Base-by-base conservation (phyloP, 2,888 invertebrate species). In the Eupeodes latifasciatus region DNA sequence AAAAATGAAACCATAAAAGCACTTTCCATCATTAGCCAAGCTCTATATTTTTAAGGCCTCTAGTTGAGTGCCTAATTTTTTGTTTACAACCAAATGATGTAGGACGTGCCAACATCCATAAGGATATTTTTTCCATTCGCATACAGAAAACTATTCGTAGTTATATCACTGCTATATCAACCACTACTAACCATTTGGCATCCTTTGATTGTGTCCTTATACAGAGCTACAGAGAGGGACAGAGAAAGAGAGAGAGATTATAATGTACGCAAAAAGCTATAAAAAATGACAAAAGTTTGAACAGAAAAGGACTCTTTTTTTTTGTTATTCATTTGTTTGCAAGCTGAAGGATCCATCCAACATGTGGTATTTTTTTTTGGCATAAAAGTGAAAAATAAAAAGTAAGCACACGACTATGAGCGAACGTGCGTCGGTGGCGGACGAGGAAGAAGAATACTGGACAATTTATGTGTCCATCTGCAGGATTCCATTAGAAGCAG, bases 391-490 rank as follows among this genome's bases (percentile, higher is more conserved):
- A 62, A 72, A 62, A 76, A 67, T 59, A 72, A 72, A 76, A 78
- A 77, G 14, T 34, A n/a, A 47, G 51, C 44, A 64, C 9, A 40
- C 40, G 40, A 40, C 40, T 5, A 40, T 6, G 40, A 40, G 1
- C 5, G 40, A 40, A 9, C 2, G 3, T 27, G 1, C 2, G 3
- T 27, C 2, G 40, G 9, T 5, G 40, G 40, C 5, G 40, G 34
- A 59, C n/a, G 36, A 34, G 12, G 59, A 55, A 36, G 44, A 47
- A 67, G 66, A 75, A 80, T 49, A 49, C 36, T 74, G 34, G 75
- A 77, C 71, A 84, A 88, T 84, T 88, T 88, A 88, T 84, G 69
- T 85, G 84, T 81, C 88, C 88, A 88, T 88, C 88, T 88, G 88
- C 84, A 88, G 85, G 81, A 88, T 88, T 88, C 88, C 88, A 88